Base-by-base conservation (phyloP, 2,797 vertebrate genomes). In the Myotis pilosus region DNA sequence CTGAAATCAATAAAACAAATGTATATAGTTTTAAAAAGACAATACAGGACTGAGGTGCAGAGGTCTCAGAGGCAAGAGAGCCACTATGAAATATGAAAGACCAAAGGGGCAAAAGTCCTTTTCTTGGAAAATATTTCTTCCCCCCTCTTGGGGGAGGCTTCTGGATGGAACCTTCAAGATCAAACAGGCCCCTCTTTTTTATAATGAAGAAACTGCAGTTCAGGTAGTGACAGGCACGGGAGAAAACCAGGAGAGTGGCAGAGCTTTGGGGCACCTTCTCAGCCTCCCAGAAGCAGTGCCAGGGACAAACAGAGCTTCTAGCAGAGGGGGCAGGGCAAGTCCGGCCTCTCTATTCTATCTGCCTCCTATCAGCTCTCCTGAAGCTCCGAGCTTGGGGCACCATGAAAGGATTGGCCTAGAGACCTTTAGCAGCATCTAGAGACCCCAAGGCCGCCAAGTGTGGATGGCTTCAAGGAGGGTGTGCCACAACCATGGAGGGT, bases 401-500 rank as follows among this genome's bases (percentile, higher is more conserved):
- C 20, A 6, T 75, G 79, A 87, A 80, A 92, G 22, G 66, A 51
- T 66, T 36, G 44, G 23, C 76, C 41, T 22, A n/a, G 57, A 86
- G 84, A 74, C 57, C 76, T 13, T 51, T 12, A 33, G 10, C 30
- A 7, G 66, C 66, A 13, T 89, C 84, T 72, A 20, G 15, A 89
- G 80, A 76, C 44, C 53, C 41, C 68, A 53, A 68, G 62, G 47
- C 79, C 91, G 62, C 68, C 92, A 69, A 85, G 71, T 53, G 25
- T n/a, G 57, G 57, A 68, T n/a, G 28, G 81, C 87, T 89, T 82
- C 0, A 20, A 94, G 87, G 72, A 93, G 85, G 74, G 71, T 92
- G 86, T 92, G 85, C 79, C 91, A 64, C 62, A 66, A 8, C 36
- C 62, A 17, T 51, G 36, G 25, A 66, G 55, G 69, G 41, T 33